Base-by-base conservation (phyloP, 2,888 invertebrate genomes). In the Lasioglossum vierecki region DNA sequence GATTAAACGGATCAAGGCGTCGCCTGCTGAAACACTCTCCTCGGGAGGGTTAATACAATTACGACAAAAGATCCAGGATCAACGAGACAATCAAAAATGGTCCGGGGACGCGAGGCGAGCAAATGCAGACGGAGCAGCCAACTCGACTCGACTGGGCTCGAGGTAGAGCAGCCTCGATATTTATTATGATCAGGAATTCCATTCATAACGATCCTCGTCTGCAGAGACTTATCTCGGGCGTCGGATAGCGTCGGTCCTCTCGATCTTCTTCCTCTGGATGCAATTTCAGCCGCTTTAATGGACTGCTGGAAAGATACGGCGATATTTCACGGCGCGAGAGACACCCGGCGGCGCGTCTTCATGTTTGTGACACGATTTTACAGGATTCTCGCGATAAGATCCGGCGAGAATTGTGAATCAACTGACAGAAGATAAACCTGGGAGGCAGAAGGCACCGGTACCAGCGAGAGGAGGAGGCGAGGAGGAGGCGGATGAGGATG, bases 361-460 rank as follows among this genome's bases (percentile, higher is more conserved):
- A 70, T 74, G 86, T 86, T 83, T 83, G 78, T 81, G 87, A 87
- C 83, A 76, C 80, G 80, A 66, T 87, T 87, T 79, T 72, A 66
- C 80, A 80, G 78, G 76, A 83, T 79, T 66, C 53, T 22, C 46
- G 83, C 66, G 87, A 83, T 80, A 85, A 80, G 85, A 84, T 79
- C 73, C 80, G 49, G 81, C 78, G 81, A 83, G 88, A 89, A 89
- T 89, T 84, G 86, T 81, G 86, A 85, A 88, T 88, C 89, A 88
- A 88, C 89, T 88, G 89, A 89, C 89, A 88, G 84, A 71, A 84
- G 84, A 89, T 89, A 88, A 89, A 89, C 88, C 78, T 82, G 78
- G 35, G 71, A 63, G 39, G 83, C 72, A 77, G 77, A 75, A 74
- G 80, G 76, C 74, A 41, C 39, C 30, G 76, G 84, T 60, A 66